Evolutionary conservation across 37 sponge, comb jelly and placozoan genomes (phyloP).

Genomic region (Bolinopsis microptera): DNA sequence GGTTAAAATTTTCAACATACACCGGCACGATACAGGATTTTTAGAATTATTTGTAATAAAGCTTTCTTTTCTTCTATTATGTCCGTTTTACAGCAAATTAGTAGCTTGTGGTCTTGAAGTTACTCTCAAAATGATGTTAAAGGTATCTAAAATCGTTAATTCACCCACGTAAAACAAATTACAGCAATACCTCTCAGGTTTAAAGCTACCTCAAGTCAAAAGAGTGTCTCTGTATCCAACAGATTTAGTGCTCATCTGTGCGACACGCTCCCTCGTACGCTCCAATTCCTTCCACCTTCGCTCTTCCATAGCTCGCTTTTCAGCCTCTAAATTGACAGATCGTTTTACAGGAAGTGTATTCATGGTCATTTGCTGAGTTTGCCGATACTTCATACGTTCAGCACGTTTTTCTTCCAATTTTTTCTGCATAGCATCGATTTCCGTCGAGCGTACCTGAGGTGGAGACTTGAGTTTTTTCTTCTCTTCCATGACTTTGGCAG

Average conservation of each 20-base stretch:
- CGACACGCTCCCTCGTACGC: constrained; percentile 40
- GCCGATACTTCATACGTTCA: constrained; percentile 65
- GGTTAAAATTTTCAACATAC: not conserved
- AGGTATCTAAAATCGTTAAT: not conserved
- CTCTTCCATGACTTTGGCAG: not conserved
- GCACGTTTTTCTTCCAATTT: constrained; percentile 79
- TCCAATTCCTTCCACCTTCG: constrained; percentile 59
- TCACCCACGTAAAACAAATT: not conserved
- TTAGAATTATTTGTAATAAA: too few relatives aligned
- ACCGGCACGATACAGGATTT: too few relatives aligned
- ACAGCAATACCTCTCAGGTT: not conserved
- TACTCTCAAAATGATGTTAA: not conserved
- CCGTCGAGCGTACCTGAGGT: constrained; percentile 17
- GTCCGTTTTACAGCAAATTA: too few relatives aligned
- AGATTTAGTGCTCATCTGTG: constrained; percentile 47
- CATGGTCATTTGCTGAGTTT: constrained; percentile 27
- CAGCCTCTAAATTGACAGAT: constrained; percentile 46
- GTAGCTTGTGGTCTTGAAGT: too few relatives aligned
- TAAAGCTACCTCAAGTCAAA: not conserved
- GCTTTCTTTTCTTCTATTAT: too few relatives aligned
- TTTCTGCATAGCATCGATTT: constrained; percentile 68
- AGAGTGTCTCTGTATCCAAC: constrained; percentile 51
- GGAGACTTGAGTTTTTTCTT: constrained; percentile 57
- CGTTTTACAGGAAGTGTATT: constrained; percentile 10
- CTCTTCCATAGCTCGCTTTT: constrained; percentile 59